Conservation (phyloP, 2,888 invertebrate genomes). For the Conistra vaccinii region DNA sequence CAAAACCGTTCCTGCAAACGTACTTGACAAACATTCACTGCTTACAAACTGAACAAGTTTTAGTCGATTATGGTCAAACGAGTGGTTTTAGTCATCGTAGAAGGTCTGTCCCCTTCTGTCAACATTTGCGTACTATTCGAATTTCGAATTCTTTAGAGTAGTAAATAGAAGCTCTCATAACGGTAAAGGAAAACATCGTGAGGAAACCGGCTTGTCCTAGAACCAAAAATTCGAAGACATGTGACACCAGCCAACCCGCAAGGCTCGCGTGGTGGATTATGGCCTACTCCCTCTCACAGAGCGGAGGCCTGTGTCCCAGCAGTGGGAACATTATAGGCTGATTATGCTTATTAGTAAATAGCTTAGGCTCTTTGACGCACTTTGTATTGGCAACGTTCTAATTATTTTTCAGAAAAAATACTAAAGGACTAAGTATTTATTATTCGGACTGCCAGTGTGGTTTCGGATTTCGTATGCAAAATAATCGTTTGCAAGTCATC, state of each 20-base stretch:
- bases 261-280: no score
- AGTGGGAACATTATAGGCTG: no score
- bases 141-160: slow-evolving; percentile 39
- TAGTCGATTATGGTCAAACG: slow-evolving; percentile 27
- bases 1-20: background rate
- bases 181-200: no score
- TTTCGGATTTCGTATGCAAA: background rate
- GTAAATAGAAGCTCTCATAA: background rate
- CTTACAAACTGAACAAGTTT: slow-evolving; percentile 22
- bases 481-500: background rate
- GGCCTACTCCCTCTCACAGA: no score
- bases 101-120: slow-evolving; percentile 9
- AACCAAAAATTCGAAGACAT: no score
- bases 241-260: no score
- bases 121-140: slow-evolving; percentile 30
- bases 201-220: no score
- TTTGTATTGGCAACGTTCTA: slow-evolving; percentile 25
- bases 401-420: slow-evolving; percentile 10
- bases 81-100: slow-evolving; percentile 8
- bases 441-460: background rate
- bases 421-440: background rate
- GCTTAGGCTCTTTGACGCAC: background rate
- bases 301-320: no score
- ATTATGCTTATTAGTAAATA: background rate
- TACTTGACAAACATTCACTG: background rate